phyloP scores from a whole-genome alignment of 1,140 invertebrate genomes.

The Micrasema longulum region DNA sequence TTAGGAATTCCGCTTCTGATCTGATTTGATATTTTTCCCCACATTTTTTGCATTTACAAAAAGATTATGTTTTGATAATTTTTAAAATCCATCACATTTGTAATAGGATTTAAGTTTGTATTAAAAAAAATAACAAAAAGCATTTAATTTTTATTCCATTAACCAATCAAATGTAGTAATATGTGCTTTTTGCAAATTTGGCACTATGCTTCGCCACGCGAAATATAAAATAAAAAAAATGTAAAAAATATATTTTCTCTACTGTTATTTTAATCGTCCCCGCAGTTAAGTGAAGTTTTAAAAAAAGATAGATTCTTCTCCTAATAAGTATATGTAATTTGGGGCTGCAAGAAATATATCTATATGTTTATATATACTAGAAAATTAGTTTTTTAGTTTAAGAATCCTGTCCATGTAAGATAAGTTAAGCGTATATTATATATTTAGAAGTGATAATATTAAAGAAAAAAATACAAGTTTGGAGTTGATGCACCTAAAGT shows the following conservation, averaged over 20 bases:
- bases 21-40: neutral
- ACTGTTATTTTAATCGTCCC: constrained; percentile 9
- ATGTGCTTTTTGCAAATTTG: neutral
- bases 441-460: constrained; percentile 39
- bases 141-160: constrained; percentile 27
- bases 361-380: constrained; percentile 46
- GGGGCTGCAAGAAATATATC: constrained; percentile 34
- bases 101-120: neutral
- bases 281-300: neutral
- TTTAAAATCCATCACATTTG: neutral
- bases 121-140: constrained; percentile 6
- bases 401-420: constrained; percentile 54
- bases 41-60: neutral
- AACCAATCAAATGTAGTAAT: constrained; percentile 1
- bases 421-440: constrained; percentile 48
- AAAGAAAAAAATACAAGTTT: constrained; percentile 34
- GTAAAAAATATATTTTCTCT: constrained; percentile 43
- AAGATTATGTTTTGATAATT: neutral
- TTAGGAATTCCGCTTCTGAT: neutral
- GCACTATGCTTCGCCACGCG: constrained; percentile 1
- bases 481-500: constrained; percentile 48
- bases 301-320: neutral
- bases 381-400: constrained; percentile 52
- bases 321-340: neutral
- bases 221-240: constrained; percentile 20